A percentile compares a stretch with the other conserved stretches of the same genome.
phyloP scores from a whole-genome alignment of 2,797 vertebrate species.

The Myotis myotis region DNA sequence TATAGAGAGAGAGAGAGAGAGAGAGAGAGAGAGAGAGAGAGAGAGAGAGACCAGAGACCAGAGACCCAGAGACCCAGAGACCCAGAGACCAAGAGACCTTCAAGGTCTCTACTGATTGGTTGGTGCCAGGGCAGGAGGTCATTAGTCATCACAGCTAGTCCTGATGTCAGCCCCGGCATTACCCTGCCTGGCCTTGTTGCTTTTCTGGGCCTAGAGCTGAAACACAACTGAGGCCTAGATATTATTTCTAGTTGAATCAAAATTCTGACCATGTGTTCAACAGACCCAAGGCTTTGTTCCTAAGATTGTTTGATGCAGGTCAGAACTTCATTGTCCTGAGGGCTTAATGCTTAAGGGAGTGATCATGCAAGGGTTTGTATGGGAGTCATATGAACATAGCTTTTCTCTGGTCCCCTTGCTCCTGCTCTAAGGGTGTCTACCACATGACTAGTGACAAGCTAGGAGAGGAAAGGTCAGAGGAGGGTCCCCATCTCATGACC shows the following conservation, averaged over 20 bases:
- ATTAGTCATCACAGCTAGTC: neutral
- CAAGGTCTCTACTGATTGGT: neutral
- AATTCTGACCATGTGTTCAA: neutral
- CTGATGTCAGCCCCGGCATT: neutral
- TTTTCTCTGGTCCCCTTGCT: neutral
- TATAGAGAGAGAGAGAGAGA: neutral
- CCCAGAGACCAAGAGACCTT: too few species aligned
- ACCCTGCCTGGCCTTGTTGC: neutral
- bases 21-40: neutral
- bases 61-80: neutral
- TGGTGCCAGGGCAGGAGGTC: neutral
- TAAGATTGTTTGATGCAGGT: neutral
- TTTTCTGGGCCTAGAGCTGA: neutral
- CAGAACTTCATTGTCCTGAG: neutral
- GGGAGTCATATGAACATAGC: neutral
- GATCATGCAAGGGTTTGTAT: neutral
- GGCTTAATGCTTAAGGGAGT: neutral
- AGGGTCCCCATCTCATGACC: neutral
- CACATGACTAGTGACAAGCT: neutral
- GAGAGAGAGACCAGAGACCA: neutral
- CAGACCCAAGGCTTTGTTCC: neutral
- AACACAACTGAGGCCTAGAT: neutral
- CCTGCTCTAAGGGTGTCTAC: too few species aligned
- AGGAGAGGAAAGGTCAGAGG: neutral
- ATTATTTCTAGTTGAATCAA: neutral